A percentile compares a stretch with the other conserved stretches of the same genome.
Evolutionary conservation across 2,113 vertebrate genomes (phyloP).

Genomic region (Etheostoma cragini): DNA sequence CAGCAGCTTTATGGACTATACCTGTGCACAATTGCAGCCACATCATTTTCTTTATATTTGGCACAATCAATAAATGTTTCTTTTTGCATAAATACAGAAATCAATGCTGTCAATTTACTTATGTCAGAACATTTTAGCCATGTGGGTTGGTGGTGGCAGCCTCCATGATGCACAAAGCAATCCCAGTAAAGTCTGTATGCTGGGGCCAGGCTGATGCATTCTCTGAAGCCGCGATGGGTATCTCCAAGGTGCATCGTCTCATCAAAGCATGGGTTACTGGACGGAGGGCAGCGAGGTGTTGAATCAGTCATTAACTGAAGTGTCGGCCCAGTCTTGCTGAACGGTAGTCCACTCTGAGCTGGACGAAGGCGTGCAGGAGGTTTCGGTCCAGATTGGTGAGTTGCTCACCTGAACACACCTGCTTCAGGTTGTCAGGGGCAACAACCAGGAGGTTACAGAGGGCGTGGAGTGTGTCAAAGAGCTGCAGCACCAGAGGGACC

Average conservation of each 20-base stretch:
- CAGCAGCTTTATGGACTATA: constrained; percentile 62
- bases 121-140: constrained; percentile 44
- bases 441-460: constrained; percentile 99
- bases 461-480: constrained; percentile 98
- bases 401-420: constrained; percentile 98
- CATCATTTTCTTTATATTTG: constrained; percentile 78
- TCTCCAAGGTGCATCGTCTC: constrained; percentile 65
- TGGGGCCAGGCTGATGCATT: constrained; percentile 27
- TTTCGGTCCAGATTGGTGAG: constrained; percentile 98
- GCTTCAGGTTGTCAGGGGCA: constrained; percentile 98
- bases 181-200: constrained; percentile 49
- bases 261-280: constrained; percentile 61
- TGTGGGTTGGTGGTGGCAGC: constrained; percentile 38
- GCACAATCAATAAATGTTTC: constrained; percentile 72
- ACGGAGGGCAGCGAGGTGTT: constrained; percentile 73
- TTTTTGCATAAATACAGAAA: constrained; percentile 56
- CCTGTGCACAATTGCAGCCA: constrained; percentile 66
- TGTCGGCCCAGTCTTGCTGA: constrained; percentile 95
- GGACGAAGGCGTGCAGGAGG: constrained; percentile 98
- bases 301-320: constrained; percentile 90
- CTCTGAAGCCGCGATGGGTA: constrained; percentile 47
- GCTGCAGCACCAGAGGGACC: constrained; percentile 96
- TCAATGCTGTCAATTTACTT: constrained; percentile 58
- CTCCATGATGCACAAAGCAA: constrained; percentile 45
- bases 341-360: constrained; percentile 97